Base-by-base conservation (phyloP, 2,797 vertebrate genomes). In the Protosalanx chinensis region DNA sequence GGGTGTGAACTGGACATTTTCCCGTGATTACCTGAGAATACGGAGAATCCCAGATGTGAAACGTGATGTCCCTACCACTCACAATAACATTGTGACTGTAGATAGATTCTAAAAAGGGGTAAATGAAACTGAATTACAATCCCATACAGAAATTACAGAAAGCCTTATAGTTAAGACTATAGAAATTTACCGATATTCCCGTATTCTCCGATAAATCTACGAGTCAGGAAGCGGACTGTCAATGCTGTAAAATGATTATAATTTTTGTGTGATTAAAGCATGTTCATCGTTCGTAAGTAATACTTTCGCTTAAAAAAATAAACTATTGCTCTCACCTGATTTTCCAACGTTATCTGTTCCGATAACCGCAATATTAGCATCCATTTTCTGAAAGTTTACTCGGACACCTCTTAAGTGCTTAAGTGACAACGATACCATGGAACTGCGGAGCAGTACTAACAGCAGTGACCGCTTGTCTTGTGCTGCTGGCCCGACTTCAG, bases 121-220 rank as follows among this genome's bases (percentile, higher is more conserved):
- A 27, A 56, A 15, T 51, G 12, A 41, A 37, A n/a, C 35, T 7
- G 20, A 51, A 29, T 58, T 58, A 67, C 32, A 61, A 30, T 29
- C 16, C 10, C 27, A 35, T 49, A 61, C 46, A 29, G 51, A 6
- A 16, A 56, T 56, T 1, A n/a, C 18, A 16, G 23, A 27, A 56
- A n/a, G 51, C 15, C 46, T 56, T 16, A 5, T n/a, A n/a, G 18
- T n/a, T 6, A n/a, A 53, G 15, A 53, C 15, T 51, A 15, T 16
- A 18, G 8, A 5, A 70, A 89, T 91, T 90, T 79, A 97, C 95
- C 93, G 62, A 95, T 94, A 64, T 96, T 92, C 75, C 95, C 95
- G 0, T 97, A 97, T 76, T 97, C 95, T 64, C 95, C 95, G 0
- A 97, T 96, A 81, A 96, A 97, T 72, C 94, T 92, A 35, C 94